These are phyloP conservation scores for Pituophis catenifer DNA, from an alignment of 2,113 vertebrate genomes.

Conservation along the genomic window DNA sequence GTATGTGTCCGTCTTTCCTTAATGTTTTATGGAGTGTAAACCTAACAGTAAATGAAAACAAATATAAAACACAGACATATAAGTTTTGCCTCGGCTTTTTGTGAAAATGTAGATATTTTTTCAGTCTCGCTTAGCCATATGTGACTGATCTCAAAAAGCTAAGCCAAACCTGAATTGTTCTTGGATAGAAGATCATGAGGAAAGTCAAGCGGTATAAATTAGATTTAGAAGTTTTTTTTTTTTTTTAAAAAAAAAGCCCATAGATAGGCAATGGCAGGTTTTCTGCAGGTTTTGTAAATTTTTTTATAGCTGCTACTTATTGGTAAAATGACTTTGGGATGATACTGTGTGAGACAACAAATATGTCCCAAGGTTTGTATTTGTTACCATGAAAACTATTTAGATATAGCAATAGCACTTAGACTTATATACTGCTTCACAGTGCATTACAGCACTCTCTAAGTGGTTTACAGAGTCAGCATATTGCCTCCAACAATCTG, in stretches of 20 bases:
- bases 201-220: background rate
- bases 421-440: background rate
- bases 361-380: background rate
- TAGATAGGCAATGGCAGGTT: background rate
- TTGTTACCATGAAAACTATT: background rate
- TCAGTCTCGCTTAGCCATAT: background rate
- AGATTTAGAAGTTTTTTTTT: background rate
- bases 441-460: background rate
- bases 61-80: background rate
- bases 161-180: background rate
- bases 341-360: background rate
- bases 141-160: background rate
- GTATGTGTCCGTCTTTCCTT: constrained; percentile 3
- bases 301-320: background rate
- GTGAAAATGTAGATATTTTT: background rate
- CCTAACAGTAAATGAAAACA: background rate
- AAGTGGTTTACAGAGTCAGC: background rate
- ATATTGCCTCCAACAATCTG: background rate
- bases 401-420: background rate
- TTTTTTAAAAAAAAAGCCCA: background rate
- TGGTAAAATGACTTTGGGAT: background rate
- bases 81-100: background rate
- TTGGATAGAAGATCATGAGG: background rate
- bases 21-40: background rate
- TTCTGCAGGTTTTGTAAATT: background rate